Conservation (phyloP, 1,140 invertebrate genomes). For the Drosophila mojavensis region DNA sequence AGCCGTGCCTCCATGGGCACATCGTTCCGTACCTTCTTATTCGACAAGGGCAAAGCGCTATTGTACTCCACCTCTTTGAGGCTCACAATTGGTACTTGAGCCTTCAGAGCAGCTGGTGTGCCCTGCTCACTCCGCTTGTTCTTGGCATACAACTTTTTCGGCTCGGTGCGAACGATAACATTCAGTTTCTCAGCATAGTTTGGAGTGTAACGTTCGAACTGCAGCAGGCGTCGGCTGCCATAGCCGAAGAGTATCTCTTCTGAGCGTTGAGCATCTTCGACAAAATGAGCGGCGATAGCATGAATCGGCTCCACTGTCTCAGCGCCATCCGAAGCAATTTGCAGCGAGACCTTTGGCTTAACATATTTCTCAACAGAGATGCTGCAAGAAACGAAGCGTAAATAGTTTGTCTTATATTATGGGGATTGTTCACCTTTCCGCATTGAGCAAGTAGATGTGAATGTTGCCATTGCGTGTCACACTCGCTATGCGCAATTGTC, state of each 20-base stretch:
- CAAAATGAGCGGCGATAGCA: constrained; percentile 85
- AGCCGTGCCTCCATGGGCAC: constrained; percentile 90
- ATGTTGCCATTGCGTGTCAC: constrained; percentile 90
- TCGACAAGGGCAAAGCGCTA: constrained; percentile 82
- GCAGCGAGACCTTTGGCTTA: constrained; percentile 89
- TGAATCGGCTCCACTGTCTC: constrained; percentile 85
- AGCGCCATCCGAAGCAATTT: constrained; percentile 87
- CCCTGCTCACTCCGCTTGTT: constrained; percentile 77
- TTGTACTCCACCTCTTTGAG: constrained; percentile 77
- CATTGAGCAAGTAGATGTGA: constrained; percentile 90
- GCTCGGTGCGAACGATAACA: constrained; percentile 85
- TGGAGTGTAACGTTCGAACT: constrained; percentile 88
- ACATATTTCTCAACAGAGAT: constrained; percentile 88
- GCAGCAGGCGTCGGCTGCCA: constrained; percentile 85
- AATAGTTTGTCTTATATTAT: too few species aligned
- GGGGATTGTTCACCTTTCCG: constrained; percentile 87
- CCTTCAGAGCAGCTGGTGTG: constrained; percentile 83
- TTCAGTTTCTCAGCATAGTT: constrained; percentile 86
- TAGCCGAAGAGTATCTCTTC: constrained; percentile 85
- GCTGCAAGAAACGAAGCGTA: constrained; percentile 38
- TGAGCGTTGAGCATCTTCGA: constrained; percentile 83
- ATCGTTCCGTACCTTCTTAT: constrained; percentile 85
- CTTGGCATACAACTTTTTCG: constrained; percentile 82
- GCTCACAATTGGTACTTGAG: constrained; percentile 84
- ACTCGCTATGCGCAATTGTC: constrained; percentile 86